Base-by-base conservation (phyloP, 1,140 invertebrate species). In the Lepidotrigona ventralis region DNA sequence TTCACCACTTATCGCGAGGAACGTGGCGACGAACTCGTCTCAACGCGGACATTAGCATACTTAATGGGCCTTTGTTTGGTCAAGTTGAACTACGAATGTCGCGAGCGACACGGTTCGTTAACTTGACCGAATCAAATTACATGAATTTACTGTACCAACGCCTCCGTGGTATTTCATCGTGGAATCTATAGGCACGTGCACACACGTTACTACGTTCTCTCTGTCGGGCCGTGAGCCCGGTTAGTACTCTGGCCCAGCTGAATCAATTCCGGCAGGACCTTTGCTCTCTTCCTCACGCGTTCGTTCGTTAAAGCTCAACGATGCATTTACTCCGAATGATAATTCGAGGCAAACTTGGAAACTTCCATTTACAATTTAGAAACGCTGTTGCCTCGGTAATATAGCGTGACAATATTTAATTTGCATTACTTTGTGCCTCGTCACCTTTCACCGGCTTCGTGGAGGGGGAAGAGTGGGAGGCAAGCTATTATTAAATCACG, bases 31-130 rank as follows among this genome's bases (percentile, higher is more conserved):
- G 84, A 79, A 81, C 86, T 90, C 88, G 90, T 82, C 83, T 87
- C 86, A 76, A 68, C 70, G 54, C 58, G 83, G 69, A 81, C 89
- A 93, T 93, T 93, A 93, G 91, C 91, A 93, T 93, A 92, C 89
- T 90, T 93, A 93, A 93, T 92, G 91, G 91, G 86, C 91, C 91
- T 93, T 93, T 93, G 92, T 93, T 93, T 92, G 92, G 90, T 88
- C 84, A 92, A 91, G 87, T 92, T 92, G 90, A 92, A 93, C 91
- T 93, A 91, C 91, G 90, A 93, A 93, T 93, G 91, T 91, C 91
- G 87, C 89, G 86, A 88, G 89, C 88, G 91, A 93, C 91, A 92
- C 90, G 91, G 92, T 92, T 92, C 91, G 92, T 93, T 93, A 93
- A 92, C 90, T 90, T 90, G 90, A 92, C 91, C 91, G 91, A 92